Conservation (phyloP, 1,140 invertebrate species). For the Procambarus virginalis region DNA sequence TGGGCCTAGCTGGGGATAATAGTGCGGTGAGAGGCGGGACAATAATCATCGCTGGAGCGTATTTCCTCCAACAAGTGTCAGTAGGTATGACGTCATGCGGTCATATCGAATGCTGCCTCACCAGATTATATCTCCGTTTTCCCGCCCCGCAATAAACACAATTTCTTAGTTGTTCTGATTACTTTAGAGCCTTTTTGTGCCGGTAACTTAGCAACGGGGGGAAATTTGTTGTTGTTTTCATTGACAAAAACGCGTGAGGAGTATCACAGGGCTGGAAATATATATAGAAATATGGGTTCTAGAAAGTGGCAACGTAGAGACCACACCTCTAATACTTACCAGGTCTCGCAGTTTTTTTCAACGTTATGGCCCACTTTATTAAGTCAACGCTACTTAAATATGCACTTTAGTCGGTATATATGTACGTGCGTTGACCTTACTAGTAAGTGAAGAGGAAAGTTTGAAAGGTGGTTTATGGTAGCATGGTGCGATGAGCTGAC, state of each 20-base stretch:
- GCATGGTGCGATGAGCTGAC: too few relatives aligned
- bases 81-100: constrained; percentile 21
- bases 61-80: constrained; percentile 48
- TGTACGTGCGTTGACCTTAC: background rate
- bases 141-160: too few relatives aligned
- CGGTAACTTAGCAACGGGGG: too few relatives aligned
- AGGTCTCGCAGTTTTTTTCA: constrained; percentile 17
- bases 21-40: too few relatives aligned
- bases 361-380: background rate
- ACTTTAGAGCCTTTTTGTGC: too few relatives aligned
- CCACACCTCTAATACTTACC: constrained; percentile 64
- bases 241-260: background rate
- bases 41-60: too few relatives aligned
- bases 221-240: background rate
- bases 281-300: background rate
- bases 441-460: too few relatives aligned
- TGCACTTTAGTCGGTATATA: too few relatives aligned
- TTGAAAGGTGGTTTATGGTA: too few relatives aligned
- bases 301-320: constrained; percentile 54
- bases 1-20: too few relatives aligned
- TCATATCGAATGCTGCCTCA: background rate
- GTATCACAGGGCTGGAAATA: background rate
- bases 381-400: too few relatives aligned
- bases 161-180: too few relatives aligned
- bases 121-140: background rate